A percentile compares a stretch with the other conserved stretches of the same genome.
Evolutionary conservation across 2,888 invertebrate genomes (phyloP).

Genomic region (Andrena bicolor): DNA sequence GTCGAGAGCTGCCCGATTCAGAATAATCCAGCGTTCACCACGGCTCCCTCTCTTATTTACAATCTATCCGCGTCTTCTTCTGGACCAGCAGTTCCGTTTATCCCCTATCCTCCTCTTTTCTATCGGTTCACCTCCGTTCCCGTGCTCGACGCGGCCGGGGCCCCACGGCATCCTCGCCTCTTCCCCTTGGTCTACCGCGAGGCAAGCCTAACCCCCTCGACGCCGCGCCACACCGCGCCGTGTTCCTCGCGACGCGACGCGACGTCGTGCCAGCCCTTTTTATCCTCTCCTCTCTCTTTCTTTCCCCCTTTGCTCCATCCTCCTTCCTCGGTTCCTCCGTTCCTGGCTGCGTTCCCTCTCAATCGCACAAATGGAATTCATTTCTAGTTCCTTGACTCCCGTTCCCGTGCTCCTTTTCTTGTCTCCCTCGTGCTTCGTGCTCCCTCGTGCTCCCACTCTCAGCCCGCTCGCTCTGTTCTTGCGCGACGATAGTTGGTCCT

Average conservation of each 20-base stretch:
- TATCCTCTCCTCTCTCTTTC: slow-evolving; percentile 52
- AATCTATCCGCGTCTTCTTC: slow-evolving; percentile 33
- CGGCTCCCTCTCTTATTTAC: slow-evolving; percentile 41
- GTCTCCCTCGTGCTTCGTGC: slow-evolving; percentile 17
- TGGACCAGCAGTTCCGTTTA: slow-evolving; percentile 5
- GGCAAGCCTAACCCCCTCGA: slow-evolving; percentile 55
- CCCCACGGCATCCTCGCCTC: slow-evolving; percentile 23
- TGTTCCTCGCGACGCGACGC: slow-evolving; percentile 62
- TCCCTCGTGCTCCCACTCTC: slow-evolving; percentile 17
- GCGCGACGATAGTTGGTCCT: slow-evolving; percentile 33
- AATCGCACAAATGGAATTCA: slow-evolving; percentile 75
- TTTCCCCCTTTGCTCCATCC: background rate
- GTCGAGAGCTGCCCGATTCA: slow-evolving; percentile 46
- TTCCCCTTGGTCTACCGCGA: slow-evolving; percentile 40
- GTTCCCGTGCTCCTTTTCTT: slow-evolving; percentile 57
- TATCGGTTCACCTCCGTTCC: background rate
- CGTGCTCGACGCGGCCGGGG: background rate
- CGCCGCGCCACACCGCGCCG: slow-evolving; percentile 21
- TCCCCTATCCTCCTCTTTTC: slow-evolving; percentile 9
- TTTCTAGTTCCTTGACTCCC: slow-evolving; percentile 78
- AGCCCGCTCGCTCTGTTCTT: slow-evolving; percentile 6
- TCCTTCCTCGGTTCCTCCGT: slow-evolving; percentile 21
- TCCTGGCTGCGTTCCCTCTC: slow-evolving; percentile 61
- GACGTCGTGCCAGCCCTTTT: slow-evolving; percentile 74
- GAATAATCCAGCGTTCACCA: slow-evolving; percentile 51